phyloP scores from a whole-genome alignment of 2,113 vertebrate genomes.

The Proteles cristata region DNA sequence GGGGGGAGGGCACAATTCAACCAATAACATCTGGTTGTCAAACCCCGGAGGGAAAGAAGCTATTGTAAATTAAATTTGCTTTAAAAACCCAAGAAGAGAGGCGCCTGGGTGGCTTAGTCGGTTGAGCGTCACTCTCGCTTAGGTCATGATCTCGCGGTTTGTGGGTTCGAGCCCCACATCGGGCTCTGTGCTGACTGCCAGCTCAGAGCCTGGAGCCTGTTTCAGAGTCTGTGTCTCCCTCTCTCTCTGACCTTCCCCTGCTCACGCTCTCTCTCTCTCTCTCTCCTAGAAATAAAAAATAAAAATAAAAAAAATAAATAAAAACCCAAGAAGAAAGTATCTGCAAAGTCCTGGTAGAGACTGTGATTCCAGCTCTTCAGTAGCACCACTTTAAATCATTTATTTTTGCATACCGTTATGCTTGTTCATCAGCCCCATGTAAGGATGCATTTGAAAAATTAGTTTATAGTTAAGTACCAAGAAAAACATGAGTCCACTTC shows the following conservation, averaged over 20 bases:
- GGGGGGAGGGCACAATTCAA: background rate
- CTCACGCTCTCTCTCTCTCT: too few relatives aligned
- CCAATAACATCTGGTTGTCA: background rate
- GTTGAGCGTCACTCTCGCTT: too few relatives aligned
- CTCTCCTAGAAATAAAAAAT: too few relatives aligned
- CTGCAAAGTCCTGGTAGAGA: background rate
- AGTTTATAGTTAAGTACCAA: background rate
- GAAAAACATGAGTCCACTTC: background rate
- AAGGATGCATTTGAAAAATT: background rate
- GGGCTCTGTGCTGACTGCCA: too few relatives aligned
- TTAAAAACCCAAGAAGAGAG: background rate
- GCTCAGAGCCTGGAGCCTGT: too few relatives aligned
- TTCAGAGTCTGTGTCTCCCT: too few relatives aligned
- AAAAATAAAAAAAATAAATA: too few relatives aligned
- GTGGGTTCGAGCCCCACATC: too few relatives aligned
- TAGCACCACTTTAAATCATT: background rate
- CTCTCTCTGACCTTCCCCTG: too few relatives aligned
- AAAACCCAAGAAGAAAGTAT: background rate
- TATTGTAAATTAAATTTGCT: background rate
- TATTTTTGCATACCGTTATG: background rate
- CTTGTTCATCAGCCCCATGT: background rate
- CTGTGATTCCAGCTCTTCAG: background rate
- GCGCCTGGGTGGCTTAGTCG: too few relatives aligned
- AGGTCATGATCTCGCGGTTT: too few relatives aligned
- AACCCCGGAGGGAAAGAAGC: background rate